A percentile compares a stretch with the other conserved stretches of the same genome.
Conservation (phyloP, 2,113 vertebrate genomes). For the Amphilophus citrinellus region DNA sequence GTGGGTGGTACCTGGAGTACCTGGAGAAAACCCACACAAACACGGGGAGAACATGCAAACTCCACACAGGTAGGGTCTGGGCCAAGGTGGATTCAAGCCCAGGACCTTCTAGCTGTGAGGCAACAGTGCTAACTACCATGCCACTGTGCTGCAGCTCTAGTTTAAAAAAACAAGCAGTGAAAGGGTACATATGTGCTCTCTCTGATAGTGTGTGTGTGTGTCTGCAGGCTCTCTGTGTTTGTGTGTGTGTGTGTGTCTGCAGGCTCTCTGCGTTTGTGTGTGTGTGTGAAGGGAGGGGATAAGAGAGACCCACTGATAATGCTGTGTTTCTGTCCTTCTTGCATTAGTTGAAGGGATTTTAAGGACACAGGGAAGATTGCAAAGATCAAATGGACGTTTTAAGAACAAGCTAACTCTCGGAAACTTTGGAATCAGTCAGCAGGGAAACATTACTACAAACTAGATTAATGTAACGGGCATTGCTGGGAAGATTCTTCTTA, state of each 20-base stretch:
- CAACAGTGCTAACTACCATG: too few relatives aligned
- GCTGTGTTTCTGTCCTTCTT: background rate
- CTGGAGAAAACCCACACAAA: too few relatives aligned
- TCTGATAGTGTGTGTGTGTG: background rate
- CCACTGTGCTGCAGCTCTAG: background rate
- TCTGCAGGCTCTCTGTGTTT: background rate
- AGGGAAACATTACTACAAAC: background rate
- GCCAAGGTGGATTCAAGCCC: too few relatives aligned
- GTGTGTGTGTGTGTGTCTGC: background rate
- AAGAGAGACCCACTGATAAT: slow-evolving; percentile 23
- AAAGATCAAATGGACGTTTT: background rate
- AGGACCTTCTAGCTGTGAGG: background rate
- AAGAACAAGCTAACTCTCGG: background rate
- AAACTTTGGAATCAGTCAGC: background rate
- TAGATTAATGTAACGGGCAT: background rate
- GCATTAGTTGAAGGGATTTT: background rate
- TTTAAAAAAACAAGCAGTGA: background rate
- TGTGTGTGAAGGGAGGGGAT: slow-evolving; percentile 31
- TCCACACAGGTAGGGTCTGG: too few relatives aligned
- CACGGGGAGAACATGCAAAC: too few relatives aligned
- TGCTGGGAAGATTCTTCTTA: background rate
- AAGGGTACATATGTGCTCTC: slow-evolving; percentile 11
- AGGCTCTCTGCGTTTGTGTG: background rate
- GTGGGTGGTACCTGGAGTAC: too few relatives aligned
- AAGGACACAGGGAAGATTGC: background rate